Evolutionary conservation across 92 coral and sea anemone genomes (phyloP), one percentile per base, ranked within the genome.

Genomic region (Ricordea florida): DNA sequence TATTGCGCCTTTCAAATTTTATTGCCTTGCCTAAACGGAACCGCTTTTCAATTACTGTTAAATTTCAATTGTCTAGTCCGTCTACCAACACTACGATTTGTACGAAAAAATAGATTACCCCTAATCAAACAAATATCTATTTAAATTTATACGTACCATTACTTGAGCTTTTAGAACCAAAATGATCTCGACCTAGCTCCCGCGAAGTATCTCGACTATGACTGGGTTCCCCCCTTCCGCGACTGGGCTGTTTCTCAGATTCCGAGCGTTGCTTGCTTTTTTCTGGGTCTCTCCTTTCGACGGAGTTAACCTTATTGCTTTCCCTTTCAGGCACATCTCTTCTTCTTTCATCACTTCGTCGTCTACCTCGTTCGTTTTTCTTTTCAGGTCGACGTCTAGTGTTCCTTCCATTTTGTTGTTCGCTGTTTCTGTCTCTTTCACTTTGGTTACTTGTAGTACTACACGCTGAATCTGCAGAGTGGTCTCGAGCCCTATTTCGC

Each of bases 401-500:
- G 66, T 64, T 89, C 92, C 97, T 93, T 86, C 90, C 92, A 92
- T 85, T 84, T 44, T 92, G 93, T 45, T 70, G 80, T 80, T 74
- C 74, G 42, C 86, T 79, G 45, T 71, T 85, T 56, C 90, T 84
- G 65, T 85, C 86, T 84, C 92, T 89, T 79, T 94, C 98, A 81
- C 94, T 89, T 83, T 93, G 94, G 66, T 81, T 85, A 81, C 87
- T 89, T 59, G 84, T 76, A 23, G 91, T 74, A 66, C 96, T 94
- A 62, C 85, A 75, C 40, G 90, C 94, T 40, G 98, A 94, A 63
- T 94, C 98, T 76, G 89, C 92, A 53, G 98, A 94, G 68, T 87
- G 83, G 62, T 94, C 98, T 36, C 98, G 97, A 63, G 85, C 91
- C 86, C 89, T 92, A 49, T 49, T 93, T 58, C 94, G 97, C 83